These are phyloP conservation scores for Leptopilina myrica DNA, from an alignment of 2,888 invertebrate genomes.

Conservation along the genomic window DNA sequence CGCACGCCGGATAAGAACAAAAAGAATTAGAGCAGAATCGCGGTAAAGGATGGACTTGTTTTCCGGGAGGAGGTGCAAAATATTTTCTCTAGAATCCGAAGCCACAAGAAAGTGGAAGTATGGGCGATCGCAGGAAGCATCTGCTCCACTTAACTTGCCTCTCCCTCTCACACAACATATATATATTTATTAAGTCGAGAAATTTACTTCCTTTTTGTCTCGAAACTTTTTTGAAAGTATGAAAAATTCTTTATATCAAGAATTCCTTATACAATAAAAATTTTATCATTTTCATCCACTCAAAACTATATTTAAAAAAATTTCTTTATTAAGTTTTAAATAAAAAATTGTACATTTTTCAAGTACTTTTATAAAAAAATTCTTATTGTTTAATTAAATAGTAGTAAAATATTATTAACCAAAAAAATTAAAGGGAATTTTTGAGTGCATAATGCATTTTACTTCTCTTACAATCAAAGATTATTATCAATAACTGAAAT, in stretches of 20 bases:
- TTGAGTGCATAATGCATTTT: neutral
- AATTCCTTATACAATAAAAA: no score
- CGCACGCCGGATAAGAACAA: constrained; percentile 53
- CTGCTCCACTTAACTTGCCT: constrained; percentile 29
- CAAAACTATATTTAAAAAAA: neutral
- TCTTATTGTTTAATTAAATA: no score
- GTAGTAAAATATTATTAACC: neutral
- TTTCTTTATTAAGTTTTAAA: no score
- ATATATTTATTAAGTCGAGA: no score
- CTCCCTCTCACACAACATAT: neutral
- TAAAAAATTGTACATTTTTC: no score
- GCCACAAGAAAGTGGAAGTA: constrained; percentile 31
- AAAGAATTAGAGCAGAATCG: constrained; percentile 47
- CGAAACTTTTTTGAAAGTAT: neutral
- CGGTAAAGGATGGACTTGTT: constrained; percentile 56
- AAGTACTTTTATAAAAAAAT: no score
- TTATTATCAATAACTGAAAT: constrained; percentile 6
- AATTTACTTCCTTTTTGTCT: neutral
- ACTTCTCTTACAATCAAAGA: neutral
- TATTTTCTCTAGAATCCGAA: constrained; percentile 45
- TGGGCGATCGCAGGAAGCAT: constrained; percentile 32
- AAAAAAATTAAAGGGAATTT: neutral
- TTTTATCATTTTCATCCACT: no score
- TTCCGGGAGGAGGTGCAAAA: constrained; percentile 47
- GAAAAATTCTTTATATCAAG: neutral